Conservation (phyloP, 1,140 invertebrate genomes). For the Ceratina japonica region DNA sequence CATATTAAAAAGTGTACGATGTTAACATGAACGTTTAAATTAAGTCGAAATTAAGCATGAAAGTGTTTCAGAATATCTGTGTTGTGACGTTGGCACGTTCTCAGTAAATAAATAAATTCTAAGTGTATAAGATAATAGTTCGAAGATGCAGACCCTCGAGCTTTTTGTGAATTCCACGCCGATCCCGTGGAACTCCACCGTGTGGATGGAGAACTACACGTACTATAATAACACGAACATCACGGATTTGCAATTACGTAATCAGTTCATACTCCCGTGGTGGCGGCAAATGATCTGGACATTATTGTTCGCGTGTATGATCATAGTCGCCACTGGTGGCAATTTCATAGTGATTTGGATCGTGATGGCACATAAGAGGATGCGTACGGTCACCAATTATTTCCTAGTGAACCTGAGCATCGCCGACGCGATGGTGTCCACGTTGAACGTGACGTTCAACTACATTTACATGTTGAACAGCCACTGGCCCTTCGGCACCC, state of each 20-base stretch:
- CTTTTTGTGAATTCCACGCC: constrained; percentile 52
- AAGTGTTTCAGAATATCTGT: too few species aligned
- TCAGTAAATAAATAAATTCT: too few species aligned
- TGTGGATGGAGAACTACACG: constrained; percentile 58
- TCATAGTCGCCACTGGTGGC: constrained; percentile 93
- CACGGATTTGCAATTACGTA: constrained; percentile 66
- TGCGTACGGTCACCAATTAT: constrained; percentile 97
- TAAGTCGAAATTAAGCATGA: too few species aligned
- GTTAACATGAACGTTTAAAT: too few species aligned
- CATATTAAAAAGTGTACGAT: too few species aligned
- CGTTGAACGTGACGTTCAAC: constrained; percentile 95
- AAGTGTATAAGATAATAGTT: not conserved
- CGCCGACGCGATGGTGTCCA: constrained; percentile 94
- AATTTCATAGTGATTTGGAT: constrained; percentile 98
- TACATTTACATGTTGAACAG: constrained; percentile 95
- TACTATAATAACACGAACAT: constrained; percentile 64
- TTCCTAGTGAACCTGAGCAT: constrained; percentile 96
- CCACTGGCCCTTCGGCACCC: constrained; percentile 95
- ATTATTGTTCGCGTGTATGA: constrained; percentile 91
- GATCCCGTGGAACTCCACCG: constrained; percentile 52
- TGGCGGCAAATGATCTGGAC: constrained; percentile 93
- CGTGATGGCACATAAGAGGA: constrained; percentile 92
- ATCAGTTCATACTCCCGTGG: constrained; percentile 87
- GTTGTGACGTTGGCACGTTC: too few species aligned
- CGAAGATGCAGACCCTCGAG: constrained; percentile 62